These are phyloP conservation scores for Agrochola lota DNA, from an alignment of 2,888 invertebrate genomes.

Conservation along the genomic window DNA sequence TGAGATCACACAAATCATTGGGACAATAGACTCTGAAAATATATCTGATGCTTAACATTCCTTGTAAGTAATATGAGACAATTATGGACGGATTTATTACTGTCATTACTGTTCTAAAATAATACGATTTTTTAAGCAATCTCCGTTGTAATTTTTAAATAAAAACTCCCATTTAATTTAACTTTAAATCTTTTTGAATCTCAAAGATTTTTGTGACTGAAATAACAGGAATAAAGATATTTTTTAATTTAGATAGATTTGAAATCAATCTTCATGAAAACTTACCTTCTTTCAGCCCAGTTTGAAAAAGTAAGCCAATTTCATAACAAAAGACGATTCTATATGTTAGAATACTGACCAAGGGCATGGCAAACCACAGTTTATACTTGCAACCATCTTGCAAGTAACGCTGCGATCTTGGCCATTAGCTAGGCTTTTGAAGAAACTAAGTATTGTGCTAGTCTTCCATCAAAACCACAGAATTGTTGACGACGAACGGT, in stretches of 20 bases:
- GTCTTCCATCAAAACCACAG: not conserved
- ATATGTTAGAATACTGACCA: not conserved
- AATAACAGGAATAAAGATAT: not conserved
- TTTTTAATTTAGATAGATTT: not conserved
- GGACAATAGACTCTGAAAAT: slow-evolving; percentile 48
- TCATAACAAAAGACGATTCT: not conserved
- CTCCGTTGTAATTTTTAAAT: slow-evolving; percentile 6
- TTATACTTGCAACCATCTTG: too few species aligned
- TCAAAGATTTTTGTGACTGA: slow-evolving; percentile 3
- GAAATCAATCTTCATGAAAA: not conserved
- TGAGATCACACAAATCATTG: slow-evolving; percentile 49
- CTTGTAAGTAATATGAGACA: slow-evolving; percentile 37
- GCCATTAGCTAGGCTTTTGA: not conserved
- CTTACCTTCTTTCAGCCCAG: not conserved
- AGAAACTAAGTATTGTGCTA: not conserved
- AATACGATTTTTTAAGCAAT: slow-evolving; percentile 14
- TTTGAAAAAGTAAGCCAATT: not conserved
- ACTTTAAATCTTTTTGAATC: not conserved
- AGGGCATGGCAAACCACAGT: too few species aligned
- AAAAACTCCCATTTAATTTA: slow-evolving; percentile 13
- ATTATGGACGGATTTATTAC: slow-evolving; percentile 35
- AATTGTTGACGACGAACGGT: not conserved
- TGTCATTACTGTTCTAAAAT: slow-evolving; percentile 31
- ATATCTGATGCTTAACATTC: slow-evolving; percentile 50
- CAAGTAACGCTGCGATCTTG: too few species aligned